These are phyloP conservation scores for Gymnocephalus cernua DNA, from an alignment of 2,113 vertebrate species.

Conservation along the genomic window DNA sequence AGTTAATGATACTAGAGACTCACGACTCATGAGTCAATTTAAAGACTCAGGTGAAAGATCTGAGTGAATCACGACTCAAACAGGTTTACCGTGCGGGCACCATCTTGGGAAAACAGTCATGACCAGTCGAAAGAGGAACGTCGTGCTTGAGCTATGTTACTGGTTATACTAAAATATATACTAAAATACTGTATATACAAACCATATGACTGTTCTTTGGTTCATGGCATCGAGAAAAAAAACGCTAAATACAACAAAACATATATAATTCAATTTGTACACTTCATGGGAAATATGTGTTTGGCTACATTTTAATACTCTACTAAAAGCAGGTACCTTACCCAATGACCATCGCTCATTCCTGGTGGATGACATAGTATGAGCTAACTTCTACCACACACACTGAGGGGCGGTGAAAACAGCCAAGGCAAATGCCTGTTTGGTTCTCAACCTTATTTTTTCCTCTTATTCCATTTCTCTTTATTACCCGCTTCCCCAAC, in stretches of 20 bases:
- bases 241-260: not conserved
- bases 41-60: no score
- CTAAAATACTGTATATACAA: not conserved
- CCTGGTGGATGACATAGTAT: conserved; percentile 54
- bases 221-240: not conserved
- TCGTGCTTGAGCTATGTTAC: no score
- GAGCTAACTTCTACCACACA: conserved; percentile 47
- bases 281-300: conserved; percentile 49
- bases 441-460: conserved; percentile 20
- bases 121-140: no score
- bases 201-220: not conserved
- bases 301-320: conserved; percentile 21
- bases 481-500: conserved; percentile 24
- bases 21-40: no score
- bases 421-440: conserved; percentile 38
- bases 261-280: conserved; percentile 14
- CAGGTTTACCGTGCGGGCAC: no score
- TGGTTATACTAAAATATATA: no score
- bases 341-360: conserved; percentile 50
- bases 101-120: no score
- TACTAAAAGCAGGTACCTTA: conserved; percentile 43
- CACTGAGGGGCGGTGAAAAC: conserved; percentile 1
- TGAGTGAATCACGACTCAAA: no score
- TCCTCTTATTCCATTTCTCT: conserved; percentile 22
- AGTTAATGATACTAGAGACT: no score